These are phyloP conservation scores for Parnassius glacialis DNA, from an alignment of 2,888 invertebrate genomes.

Conservation along the genomic window DNA sequence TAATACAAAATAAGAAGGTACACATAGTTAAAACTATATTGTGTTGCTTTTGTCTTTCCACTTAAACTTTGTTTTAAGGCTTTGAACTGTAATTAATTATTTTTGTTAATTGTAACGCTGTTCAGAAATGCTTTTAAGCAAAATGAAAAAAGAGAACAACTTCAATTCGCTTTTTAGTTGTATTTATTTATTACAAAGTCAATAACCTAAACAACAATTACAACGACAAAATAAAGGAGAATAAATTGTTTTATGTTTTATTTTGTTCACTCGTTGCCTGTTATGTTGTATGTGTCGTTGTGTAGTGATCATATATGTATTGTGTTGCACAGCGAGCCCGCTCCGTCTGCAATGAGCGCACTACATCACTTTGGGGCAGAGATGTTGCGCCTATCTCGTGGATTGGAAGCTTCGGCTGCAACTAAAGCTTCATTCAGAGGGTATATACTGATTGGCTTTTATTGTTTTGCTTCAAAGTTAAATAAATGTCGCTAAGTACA, in stretches of 20 bases:
- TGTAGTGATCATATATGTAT: conserved; percentile 67
- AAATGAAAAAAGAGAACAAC: too few species aligned
- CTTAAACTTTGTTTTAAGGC: too few species aligned
- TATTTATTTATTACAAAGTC: too few species aligned
- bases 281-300: conserved; percentile 42
- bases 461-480: conserved; percentile 40
- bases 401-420: conserved; percentile 86
- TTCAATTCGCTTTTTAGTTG: too few species aligned
- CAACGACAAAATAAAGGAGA: too few species aligned
- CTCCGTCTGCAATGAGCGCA: conserved; percentile 91
- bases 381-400: conserved; percentile 91
- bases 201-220: too few species aligned
- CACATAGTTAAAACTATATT: too few species aligned
- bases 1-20: conserved; percentile 2
- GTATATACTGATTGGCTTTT: conserved; percentile 68
- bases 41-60: too few species aligned
- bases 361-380: conserved; percentile 92
- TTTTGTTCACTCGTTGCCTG: conserved; percentile 4
- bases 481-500: too few species aligned
- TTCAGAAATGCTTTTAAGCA: too few species aligned
- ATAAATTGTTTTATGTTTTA: neutral
- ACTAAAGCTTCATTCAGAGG: conserved; percentile 72
- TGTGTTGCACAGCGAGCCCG: conserved; percentile 85
- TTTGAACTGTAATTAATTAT: too few species aligned
- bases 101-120: too few species aligned